phyloP scores from a whole-genome alignment of 2,888 invertebrate genomes.

The Mythimna albipuncta region DNA sequence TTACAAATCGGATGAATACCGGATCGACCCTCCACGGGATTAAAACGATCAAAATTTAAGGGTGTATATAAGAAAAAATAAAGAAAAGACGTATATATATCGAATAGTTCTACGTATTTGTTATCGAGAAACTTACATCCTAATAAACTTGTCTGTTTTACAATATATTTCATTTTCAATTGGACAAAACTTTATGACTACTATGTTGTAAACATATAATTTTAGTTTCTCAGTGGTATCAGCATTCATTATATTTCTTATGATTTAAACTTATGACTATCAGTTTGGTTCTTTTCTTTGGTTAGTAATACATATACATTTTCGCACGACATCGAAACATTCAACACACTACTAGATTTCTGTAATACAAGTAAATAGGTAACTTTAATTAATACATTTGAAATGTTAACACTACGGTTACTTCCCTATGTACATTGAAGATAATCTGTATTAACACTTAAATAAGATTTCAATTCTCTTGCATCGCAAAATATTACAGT shows the following conservation, averaged over 20 bases:
- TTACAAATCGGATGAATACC: too few relatives aligned
- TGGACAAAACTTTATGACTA: slow-evolving; percentile 58
- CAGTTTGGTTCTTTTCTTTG: slow-evolving; percentile 86
- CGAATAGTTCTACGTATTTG: slow-evolving; percentile 38
- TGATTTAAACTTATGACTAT: slow-evolving; percentile 68
- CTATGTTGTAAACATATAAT: slow-evolving; percentile 38
- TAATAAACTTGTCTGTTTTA: slow-evolving; percentile 49
- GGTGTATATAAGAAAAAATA: slow-evolving; percentile 6
- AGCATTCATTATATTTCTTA: slow-evolving; percentile 62
- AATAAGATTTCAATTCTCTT: slow-evolving; percentile 89
- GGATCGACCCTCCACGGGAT: too few relatives aligned
- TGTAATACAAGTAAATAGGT: slow-evolving; percentile 56
- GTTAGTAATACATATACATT: slow-evolving; percentile 67
- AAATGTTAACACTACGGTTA: slow-evolving; percentile 60
- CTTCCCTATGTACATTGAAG: slow-evolving; percentile 77
- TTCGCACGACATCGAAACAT: slow-evolving; percentile 66
- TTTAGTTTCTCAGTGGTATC: slow-evolving; percentile 42
- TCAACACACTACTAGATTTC: slow-evolving; percentile 55
- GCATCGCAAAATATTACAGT: slow-evolving; percentile 88
- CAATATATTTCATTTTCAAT: slow-evolving; percentile 51
- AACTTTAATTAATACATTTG: slow-evolving; percentile 62
- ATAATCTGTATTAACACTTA: slow-evolving; percentile 81
- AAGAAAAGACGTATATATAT: slow-evolving; percentile 39
- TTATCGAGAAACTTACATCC: slow-evolving; percentile 47
- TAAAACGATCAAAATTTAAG: too few relatives aligned